phyloP scores from a whole-genome alignment of 1,140 invertebrate species.

The Monomorium pharaonis region DNA sequence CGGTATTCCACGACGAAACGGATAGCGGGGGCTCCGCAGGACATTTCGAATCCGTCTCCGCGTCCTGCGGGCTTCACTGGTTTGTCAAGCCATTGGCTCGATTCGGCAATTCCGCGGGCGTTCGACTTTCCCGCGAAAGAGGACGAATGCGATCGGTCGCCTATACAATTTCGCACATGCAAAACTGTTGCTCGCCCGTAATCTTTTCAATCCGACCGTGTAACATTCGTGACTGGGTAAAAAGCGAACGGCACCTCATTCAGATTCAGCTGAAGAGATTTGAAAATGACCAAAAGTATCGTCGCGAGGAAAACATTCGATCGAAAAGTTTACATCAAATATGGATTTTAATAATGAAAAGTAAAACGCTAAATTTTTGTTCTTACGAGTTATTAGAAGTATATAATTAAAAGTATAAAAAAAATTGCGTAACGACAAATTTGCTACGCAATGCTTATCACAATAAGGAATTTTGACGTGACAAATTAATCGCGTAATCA shows the following conservation, averaged over 20 bases:
- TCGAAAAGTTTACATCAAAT: no score
- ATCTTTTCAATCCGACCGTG: conserved; percentile 17
- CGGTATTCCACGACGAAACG: conserved; percentile 74
- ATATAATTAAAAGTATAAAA: not conserved
- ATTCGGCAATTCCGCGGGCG: conserved; percentile 65
- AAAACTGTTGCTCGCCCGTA: conserved; percentile 58
- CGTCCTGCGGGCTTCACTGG: conserved; percentile 76
- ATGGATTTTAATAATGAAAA: not conserved
- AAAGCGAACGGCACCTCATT: not conserved
- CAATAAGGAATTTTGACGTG: not conserved
- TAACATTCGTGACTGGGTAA: not conserved
- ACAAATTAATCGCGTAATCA: not conserved
- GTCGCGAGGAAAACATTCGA: not conserved
- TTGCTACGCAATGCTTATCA: not conserved
- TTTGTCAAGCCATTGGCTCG: conserved; percentile 83
- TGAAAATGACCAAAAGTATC: not conserved
- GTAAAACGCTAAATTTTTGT: no score
- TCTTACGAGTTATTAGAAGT: no score
- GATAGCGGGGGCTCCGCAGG: conserved; percentile 76
- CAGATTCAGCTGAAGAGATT: not conserved
- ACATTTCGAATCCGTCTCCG: conserved; percentile 80
- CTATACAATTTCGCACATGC: conserved; percentile 18
- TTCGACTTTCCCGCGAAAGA: conserved; percentile 54
- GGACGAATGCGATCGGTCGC: conserved; percentile 23
- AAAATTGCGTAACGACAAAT: not conserved